Conservation (phyloP, 1,140 invertebrate species). For the Aporrectodea caliginosa region DNA sequence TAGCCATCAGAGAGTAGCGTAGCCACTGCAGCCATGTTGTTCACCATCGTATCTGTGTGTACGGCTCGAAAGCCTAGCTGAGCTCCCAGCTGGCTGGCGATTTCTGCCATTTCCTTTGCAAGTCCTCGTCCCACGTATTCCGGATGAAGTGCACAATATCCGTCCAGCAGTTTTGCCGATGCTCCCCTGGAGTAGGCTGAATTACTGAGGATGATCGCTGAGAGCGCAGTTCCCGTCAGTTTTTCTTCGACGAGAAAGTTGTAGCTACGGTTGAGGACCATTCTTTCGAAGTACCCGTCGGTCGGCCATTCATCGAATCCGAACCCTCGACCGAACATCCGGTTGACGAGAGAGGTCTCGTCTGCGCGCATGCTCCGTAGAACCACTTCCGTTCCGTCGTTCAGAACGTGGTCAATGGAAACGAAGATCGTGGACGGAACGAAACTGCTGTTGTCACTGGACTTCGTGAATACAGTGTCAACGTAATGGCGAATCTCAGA, state of each 20-base stretch:
- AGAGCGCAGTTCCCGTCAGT: background rate
- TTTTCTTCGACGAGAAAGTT: background rate
- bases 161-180: background rate
- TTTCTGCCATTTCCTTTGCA: no score
- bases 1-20: background rate
- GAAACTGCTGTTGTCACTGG: no score
- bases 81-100: no score
- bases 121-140: no score
- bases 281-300: background rate
- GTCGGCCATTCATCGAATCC: background rate
- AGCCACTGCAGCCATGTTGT: background rate
- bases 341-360: background rate
- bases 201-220: background rate
- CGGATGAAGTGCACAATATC: background rate
- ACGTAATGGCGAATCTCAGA: no score
- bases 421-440: no score
- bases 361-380: background rate
- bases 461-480: no score
- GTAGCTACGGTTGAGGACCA: background rate
- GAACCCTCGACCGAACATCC: background rate
- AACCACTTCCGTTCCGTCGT: background rate
- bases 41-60: no score
- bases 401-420: background rate
- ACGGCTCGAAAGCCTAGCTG: no score
- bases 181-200: background rate